phyloP scores from a whole-genome alignment of 2,797 vertebrate species.

The Enteromius radiatus region DNA sequence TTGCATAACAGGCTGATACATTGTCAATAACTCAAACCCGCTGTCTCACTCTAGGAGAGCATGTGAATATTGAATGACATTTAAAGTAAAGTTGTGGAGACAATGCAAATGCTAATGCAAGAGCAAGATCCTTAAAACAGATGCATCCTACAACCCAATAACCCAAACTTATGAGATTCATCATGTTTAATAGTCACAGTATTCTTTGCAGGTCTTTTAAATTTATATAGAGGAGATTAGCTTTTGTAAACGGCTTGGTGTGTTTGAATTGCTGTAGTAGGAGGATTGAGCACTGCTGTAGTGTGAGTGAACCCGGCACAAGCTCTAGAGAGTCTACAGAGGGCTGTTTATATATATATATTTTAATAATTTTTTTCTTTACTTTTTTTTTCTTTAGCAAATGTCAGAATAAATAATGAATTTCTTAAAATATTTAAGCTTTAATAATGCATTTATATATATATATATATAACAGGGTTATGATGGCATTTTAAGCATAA shows the following conservation, averaged over 20 bases:
- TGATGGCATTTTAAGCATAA: not conserved
- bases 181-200: constrained; percentile 24
- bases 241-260: not conserved
- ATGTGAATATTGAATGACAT: constrained; percentile 31
- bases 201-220: not conserved
- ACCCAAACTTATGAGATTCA: not conserved
- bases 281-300: not conserved
- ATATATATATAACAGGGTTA: not conserved
- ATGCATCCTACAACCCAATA: not conserved
- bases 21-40: constrained; percentile 24
- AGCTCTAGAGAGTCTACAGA: not conserved
- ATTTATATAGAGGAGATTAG: constrained; percentile 12
- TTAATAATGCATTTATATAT: too few relatives aligned
- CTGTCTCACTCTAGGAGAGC: constrained; percentile 16
- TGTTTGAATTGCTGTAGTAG: constrained; percentile 23
- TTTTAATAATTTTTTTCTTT: too few relatives aligned
- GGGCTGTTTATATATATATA: too few relatives aligned
- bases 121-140: not conserved
- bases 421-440: too few relatives aligned
- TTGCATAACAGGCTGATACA: constrained; percentile 42
- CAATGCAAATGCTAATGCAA: constrained; percentile 1
- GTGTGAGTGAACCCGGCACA: not conserved
- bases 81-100: constrained; percentile 2
- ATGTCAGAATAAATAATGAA: too few relatives aligned
- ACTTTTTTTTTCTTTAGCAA: too few relatives aligned